Percentiles rank a stretch among this genome's conserved stretches.
Evolutionary conservation across 2,888 invertebrate species (phyloP).

Genomic region (Oxystoma pomonae): DNA sequence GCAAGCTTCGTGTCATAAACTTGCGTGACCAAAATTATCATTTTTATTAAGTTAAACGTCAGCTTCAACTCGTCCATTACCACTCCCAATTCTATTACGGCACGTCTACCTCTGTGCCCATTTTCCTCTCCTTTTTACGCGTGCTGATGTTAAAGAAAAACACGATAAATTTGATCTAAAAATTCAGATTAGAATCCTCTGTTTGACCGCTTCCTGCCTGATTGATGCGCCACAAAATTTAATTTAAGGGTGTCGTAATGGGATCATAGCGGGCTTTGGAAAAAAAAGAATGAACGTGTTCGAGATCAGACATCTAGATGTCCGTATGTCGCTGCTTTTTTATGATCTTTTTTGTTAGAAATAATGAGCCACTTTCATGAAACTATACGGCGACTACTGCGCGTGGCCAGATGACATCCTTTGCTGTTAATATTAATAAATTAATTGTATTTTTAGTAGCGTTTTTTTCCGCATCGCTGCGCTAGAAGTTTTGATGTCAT

Average conservation of each 20-base stretch:
- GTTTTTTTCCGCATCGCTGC: no score
- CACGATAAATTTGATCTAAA: neutral
- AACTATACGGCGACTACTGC: neutral
- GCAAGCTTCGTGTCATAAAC: no score
- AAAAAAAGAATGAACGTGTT: neutral
- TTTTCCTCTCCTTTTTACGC: neutral
- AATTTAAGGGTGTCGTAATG: constrained; percentile 36
- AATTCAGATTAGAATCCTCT: neutral
- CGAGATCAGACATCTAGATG: neutral
- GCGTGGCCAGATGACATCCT: neutral
- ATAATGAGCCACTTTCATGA: neutral
- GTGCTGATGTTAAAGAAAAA: neutral
- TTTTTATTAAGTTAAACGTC: constrained; percentile 35
- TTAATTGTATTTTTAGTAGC: no score
- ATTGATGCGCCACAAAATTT: constrained; percentile 37
- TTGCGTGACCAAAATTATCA: constrained; percentile 33
- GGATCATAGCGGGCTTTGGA: constrained; percentile 18
- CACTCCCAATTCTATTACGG: neutral
- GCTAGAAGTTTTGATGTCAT: no score
- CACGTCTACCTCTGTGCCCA: neutral
- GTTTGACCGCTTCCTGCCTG: constrained; percentile 17
- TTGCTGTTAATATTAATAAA: no score
- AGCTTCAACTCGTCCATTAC: constrained; percentile 16
- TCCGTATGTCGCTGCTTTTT: neutral
- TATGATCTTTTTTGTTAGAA: neutral